Percentiles rank a stretch among this genome's conserved stretches.
These are phyloP conservation scores for Coelopa pilipes DNA, from an alignment of 2,888 invertebrate genomes.

Conservation along the genomic window DNA sequence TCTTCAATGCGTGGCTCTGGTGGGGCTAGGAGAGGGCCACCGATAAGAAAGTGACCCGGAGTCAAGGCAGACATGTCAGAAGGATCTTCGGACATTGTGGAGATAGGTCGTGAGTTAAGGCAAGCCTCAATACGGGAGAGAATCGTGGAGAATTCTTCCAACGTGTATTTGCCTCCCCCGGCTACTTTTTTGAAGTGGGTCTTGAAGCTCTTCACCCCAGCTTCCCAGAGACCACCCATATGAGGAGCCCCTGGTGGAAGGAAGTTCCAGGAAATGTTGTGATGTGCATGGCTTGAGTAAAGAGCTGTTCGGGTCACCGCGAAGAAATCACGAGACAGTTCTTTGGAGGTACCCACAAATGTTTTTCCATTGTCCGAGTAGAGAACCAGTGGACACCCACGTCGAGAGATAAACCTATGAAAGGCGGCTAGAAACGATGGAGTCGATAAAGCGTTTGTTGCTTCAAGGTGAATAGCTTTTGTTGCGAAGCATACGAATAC, in stretches of 20 bases:
- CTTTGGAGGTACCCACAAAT: slow-evolving; percentile 39
- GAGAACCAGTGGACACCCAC: slow-evolving; percentile 35
- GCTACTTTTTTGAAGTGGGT: slow-evolving; percentile 3
- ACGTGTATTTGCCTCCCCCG: slow-evolving; percentile 8
- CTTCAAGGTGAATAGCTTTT: slow-evolving; percentile 38
- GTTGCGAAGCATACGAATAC: slow-evolving; percentile 43
- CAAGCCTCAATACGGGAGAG: slow-evolving; percentile 31
- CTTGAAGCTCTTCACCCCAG: slow-evolving; percentile 18
- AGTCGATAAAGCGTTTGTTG: slow-evolving; percentile 28
- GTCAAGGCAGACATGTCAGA: slow-evolving; percentile 26
- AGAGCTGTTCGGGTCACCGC: not conserved
- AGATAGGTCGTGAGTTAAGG: slow-evolving; percentile 35
- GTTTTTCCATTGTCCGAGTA: slow-evolving; percentile 42
- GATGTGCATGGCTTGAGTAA: not conserved
- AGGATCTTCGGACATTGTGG: slow-evolving; percentile 31
- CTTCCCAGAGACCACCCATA: slow-evolving; percentile 20
- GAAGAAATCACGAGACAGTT: slow-evolving; percentile 28
- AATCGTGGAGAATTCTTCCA: slow-evolving; percentile 35
- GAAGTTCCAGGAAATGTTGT: not conserved
- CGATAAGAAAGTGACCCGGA: slow-evolving; percentile 37
- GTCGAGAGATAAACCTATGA: slow-evolving; percentile 37
- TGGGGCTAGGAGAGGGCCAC: slow-evolving; percentile 20
- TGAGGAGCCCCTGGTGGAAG: slow-evolving; percentile 14
- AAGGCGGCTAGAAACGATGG: slow-evolving; percentile 38
- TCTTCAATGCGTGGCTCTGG: slow-evolving; percentile 15